A percentile compares a stretch with the other conserved stretches of the same genome.
Conservation (phyloP, 2,797 vertebrate species). For the Cheirogaleus major region DNA sequence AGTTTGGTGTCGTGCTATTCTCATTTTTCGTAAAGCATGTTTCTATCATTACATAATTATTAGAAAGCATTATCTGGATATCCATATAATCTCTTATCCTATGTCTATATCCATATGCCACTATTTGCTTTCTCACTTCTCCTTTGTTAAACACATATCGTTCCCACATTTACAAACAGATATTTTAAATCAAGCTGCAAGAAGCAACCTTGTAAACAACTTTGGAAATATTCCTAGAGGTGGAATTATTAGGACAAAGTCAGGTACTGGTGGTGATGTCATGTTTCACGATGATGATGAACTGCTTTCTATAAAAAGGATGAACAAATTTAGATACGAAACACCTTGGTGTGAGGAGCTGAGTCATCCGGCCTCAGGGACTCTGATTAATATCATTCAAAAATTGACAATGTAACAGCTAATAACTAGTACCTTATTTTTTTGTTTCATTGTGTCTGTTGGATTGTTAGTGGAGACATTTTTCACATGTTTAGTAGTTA, state of each 20-base stretch:
- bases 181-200: not conserved
- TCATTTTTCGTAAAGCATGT: not conserved
- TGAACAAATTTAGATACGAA: not conserved
- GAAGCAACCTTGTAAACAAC: not conserved
- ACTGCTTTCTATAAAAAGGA: not conserved
- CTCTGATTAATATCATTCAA: not conserved
- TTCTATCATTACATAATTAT: not conserved
- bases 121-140: not conserved
- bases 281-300: not conserved
- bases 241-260: not conserved
- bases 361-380: not conserved
- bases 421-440: not conserved
- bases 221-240: not conserved
- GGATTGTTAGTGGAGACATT: not conserved
- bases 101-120: accelerated
- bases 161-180: not conserved
- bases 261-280: not conserved
- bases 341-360: not conserved
- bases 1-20: accelerated
- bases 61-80: not conserved
- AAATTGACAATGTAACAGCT: not conserved
- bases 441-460: not conserved
- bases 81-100: not conserved
- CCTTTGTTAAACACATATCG: not conserved
- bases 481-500: not conserved